Conservation (phyloP, 2,113 vertebrate species). For the Sturnira hondurensis region DNA sequence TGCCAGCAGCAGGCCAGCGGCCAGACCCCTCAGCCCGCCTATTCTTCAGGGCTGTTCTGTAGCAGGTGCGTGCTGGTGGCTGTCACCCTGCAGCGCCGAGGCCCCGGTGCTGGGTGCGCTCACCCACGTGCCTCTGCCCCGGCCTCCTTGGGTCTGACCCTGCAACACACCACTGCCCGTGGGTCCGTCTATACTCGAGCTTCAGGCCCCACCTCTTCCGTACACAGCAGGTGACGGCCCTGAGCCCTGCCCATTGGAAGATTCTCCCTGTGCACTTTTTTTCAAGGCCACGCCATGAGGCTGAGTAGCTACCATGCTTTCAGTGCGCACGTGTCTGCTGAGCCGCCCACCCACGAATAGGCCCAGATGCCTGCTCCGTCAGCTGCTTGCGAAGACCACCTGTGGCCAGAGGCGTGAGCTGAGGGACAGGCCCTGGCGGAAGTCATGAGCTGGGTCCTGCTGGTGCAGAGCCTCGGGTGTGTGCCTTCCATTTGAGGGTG, state of each 20-base stretch:
- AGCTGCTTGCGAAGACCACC: accelerated
- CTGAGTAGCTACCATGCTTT: not conserved
- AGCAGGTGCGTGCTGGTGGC: not conserved
- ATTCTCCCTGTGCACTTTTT: not conserved
- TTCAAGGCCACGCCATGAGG: not conserved
- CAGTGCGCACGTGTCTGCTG: not conserved
- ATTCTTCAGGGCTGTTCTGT: not conserved
- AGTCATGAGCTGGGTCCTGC: too few relatives aligned
- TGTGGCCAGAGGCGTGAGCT: not conserved
- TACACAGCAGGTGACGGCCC: not conserved
- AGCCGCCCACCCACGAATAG: accelerated
- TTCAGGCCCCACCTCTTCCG: not conserved
- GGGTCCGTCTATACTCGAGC: not conserved
- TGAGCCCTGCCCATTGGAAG: not conserved
- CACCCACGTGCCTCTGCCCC: accelerated
- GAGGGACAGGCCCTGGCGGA: not conserved
- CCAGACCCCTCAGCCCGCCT: not conserved
- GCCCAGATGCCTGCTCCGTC: not conserved
- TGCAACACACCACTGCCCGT: accelerated
- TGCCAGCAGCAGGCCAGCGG: not conserved
- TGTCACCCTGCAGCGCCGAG: accelerated
- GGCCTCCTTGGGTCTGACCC: not conserved
- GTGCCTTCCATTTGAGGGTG: accelerated
- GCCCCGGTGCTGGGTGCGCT: not conserved
- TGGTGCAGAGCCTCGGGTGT: not conserved